phyloP scores from a whole-genome alignment of 1,140 invertebrate species.

The Megalonaias nervosa region DNA sequence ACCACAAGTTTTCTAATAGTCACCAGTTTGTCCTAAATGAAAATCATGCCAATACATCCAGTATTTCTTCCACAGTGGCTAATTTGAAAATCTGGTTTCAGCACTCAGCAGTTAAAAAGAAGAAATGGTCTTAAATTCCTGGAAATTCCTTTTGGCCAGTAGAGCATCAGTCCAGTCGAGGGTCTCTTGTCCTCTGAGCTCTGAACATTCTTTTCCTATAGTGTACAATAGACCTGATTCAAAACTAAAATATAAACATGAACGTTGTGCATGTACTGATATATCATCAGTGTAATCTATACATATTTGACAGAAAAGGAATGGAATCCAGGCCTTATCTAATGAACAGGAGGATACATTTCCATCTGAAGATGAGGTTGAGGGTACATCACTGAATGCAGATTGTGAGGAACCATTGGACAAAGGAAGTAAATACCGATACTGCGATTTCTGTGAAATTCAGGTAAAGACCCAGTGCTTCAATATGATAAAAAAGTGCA shows the following conservation, averaged over 20 bases:
- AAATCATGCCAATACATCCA: no score
- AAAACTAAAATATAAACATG: not conserved
- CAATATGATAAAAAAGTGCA: conserved; percentile 1
- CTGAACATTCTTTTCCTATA: not conserved
- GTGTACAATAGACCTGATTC: not conserved
- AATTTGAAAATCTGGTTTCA: no score
- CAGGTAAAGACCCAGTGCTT: conserved; percentile 38
- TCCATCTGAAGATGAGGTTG: not conserved
- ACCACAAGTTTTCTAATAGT: no score
- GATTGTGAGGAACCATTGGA: conserved; percentile 14
- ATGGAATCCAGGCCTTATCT: not conserved
- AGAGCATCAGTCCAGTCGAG: no score
- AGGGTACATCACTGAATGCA: not conserved
- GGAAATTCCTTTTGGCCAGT: no score
- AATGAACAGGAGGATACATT: conserved; percentile 7
- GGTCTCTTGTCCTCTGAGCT: not conserved
- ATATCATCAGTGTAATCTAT: not conserved
- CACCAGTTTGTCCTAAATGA: no score
- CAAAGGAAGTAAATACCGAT: conserved; percentile 47
- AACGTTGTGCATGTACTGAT: no score
- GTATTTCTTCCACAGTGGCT: no score
- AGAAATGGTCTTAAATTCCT: no score
- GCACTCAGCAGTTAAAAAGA: no score
- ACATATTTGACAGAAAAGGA: not conserved
- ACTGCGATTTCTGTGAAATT: conserved; percentile 66